These are phyloP conservation scores for Colinus virginianus DNA, from an alignment of 2,113 vertebrate species.

Conservation along the genomic window DNA sequence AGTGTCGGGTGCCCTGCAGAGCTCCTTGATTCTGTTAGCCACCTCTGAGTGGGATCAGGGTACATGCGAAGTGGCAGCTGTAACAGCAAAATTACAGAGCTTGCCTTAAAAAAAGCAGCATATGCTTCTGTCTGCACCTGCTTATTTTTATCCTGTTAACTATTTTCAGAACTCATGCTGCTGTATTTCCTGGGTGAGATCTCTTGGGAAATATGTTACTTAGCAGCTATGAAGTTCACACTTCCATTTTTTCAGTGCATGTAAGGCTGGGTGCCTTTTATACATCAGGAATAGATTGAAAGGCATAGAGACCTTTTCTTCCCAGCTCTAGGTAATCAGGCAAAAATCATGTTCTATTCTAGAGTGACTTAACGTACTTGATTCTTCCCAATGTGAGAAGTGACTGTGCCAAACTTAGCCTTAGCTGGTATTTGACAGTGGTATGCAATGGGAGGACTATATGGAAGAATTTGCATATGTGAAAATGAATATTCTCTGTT, in stretches of 20 bases:
- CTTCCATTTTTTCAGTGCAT: neutral
- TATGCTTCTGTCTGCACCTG: neutral
- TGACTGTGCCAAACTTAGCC: fast-evolving
- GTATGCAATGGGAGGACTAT: neutral
- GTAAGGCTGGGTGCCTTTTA: neutral
- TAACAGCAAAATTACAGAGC: neutral
- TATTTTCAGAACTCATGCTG: neutral
- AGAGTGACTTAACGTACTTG: neutral
- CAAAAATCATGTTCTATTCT: neutral
- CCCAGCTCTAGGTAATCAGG: neutral
- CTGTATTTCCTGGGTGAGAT: neutral
- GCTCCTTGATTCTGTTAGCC: neutral
- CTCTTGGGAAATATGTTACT: neutral
- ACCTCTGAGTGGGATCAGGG: neutral
- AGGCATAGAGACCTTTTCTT: neutral
- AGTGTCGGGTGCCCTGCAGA: neutral
- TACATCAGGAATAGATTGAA: neutral
- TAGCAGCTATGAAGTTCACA: neutral
- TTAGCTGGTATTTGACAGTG: neutral
- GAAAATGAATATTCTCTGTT: neutral
- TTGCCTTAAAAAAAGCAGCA: neutral
- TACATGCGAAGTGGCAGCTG: neutral
- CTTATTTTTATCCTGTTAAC: neutral
- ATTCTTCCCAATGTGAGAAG: neutral
- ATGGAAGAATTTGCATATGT: neutral